Conservation (phyloP, 2,797 vertebrate genomes). For the Malacoctenus gilli region DNA sequence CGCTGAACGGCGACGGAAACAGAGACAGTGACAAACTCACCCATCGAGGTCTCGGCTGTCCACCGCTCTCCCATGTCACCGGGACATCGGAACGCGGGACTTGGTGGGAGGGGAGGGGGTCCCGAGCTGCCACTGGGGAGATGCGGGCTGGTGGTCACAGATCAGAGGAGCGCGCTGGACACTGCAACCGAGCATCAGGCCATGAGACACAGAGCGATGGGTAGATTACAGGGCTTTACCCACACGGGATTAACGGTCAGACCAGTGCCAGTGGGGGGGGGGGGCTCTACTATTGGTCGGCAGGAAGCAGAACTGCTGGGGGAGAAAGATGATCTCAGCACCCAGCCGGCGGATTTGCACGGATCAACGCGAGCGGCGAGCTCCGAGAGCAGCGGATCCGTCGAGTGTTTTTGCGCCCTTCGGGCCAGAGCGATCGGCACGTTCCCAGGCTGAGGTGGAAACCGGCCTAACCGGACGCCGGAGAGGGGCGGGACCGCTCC, state of each 20-base stretch:
- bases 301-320: slow-evolving; percentile 25
- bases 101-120: slow-evolving; percentile 66
- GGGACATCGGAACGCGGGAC: too few species aligned
- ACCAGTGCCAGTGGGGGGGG: slow-evolving; percentile 29
- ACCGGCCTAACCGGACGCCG: too few species aligned
- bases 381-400: too few species aligned
- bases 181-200: slow-evolving; percentile 80
- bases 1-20: slow-evolving; percentile 16
- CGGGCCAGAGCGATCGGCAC: too few species aligned
- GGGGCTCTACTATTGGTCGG: slow-evolving; percentile 17
- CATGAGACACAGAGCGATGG: slow-evolving; percentile 58
- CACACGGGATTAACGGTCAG: slow-evolving; percentile 72
- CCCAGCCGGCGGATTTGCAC: slow-evolving; percentile 24
- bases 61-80: slow-evolving; percentile 94
- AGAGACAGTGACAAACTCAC: slow-evolving; percentile 67
- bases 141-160: slow-evolving; percentile 58
- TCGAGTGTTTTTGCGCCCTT: too few species aligned
- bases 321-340: slow-evolving; percentile 26
- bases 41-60: slow-evolving; percentile 82
- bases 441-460: too few species aligned
- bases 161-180: slow-evolving; percentile 73
- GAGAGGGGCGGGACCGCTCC: too few species aligned
- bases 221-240: slow-evolving; percentile 75
- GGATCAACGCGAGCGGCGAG: slow-evolving; percentile 3
- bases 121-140: slow-evolving; percentile 69